Evolutionary conservation across 2,797 vertebrate genomes (phyloP).

Genomic region (Onychomys arenicola): DNA sequence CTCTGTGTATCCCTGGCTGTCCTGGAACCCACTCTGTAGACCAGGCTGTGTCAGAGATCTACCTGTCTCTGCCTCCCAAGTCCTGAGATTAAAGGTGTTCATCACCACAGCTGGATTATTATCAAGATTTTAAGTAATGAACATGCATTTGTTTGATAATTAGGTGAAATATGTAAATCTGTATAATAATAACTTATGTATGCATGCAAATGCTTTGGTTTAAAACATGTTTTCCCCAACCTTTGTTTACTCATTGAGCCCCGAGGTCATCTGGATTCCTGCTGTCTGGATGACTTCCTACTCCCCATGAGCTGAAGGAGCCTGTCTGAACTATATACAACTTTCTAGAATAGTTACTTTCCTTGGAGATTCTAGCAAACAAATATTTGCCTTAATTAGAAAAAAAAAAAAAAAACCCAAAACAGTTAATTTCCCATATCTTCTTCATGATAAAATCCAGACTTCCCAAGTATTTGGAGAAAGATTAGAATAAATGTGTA

Average conservation of each 20-base stretch:
- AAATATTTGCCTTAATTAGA: constrained; percentile 67
- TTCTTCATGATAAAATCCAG: constrained; percentile 41
- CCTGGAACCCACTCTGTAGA: neutral
- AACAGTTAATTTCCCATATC: constrained; percentile 52
- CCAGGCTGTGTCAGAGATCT: neutral
- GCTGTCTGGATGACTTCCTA: neutral
- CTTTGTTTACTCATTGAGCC: constrained; percentile 1
- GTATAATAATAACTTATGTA: constrained; percentile 24
- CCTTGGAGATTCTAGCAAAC: constrained; percentile 65
- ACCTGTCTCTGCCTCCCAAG: neutral
- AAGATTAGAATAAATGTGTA: constrained; percentile 61
- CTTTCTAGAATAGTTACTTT: constrained; percentile 61
- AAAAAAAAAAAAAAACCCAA: neutral
- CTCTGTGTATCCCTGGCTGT: neutral
- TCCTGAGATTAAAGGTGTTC: neutral
- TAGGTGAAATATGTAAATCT: constrained; percentile 43
- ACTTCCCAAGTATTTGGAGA: constrained; percentile 67
- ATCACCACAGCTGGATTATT: neutral
- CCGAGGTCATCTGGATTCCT: constrained; percentile 15
- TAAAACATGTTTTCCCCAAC: neutral
- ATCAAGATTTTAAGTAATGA: constrained; percentile 55
- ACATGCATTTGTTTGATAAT: constrained; percentile 6
- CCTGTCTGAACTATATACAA: neutral
- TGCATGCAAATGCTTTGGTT: neutral
- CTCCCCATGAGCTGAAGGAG: constrained; percentile 19